A percentile compares a stretch with the other conserved stretches of the same genome.
phyloP scores from a whole-genome alignment of 2,888 invertebrate genomes.

The Caenorhabditis angaria region DNA sequence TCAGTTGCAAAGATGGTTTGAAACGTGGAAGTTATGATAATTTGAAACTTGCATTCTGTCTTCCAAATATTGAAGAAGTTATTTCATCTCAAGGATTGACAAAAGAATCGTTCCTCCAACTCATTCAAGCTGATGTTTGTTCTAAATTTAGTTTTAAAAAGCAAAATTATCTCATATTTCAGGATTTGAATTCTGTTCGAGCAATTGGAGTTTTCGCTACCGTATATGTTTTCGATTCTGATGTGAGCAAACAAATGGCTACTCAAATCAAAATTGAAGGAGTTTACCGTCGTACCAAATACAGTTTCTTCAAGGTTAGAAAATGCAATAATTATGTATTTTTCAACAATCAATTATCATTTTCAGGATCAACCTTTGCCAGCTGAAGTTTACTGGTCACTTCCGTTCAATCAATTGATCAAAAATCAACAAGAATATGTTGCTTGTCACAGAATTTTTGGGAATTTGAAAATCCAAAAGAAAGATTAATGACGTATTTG shows the following conservation, averaged over 20 bases:
- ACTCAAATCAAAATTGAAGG: slow-evolving; percentile 65
- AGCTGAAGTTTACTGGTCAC: slow-evolving; percentile 69
- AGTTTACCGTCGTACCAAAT: slow-evolving; percentile 66
- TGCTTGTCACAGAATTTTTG: slow-evolving; percentile 71
- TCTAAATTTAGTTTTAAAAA: neutral
- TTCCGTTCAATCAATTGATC: slow-evolving; percentile 70
- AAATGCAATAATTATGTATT: neutral
- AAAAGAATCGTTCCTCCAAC: slow-evolving; percentile 64
- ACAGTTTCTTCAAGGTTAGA: slow-evolving; percentile 59
- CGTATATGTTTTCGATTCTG: slow-evolving; percentile 69
- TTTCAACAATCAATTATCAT: neutral
- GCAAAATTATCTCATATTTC: slow-evolving; percentile 12
- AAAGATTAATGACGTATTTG: slow-evolving; percentile 13
- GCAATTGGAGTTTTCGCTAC: slow-evolving; percentile 71
- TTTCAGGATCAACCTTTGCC: slow-evolving; percentile 67
- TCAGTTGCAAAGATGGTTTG: slow-evolving; percentile 66
- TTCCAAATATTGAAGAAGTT: slow-evolving; percentile 69
- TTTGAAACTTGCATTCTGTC: slow-evolving; percentile 67
- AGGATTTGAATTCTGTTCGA: slow-evolving; percentile 61
- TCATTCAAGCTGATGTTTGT: slow-evolving; percentile 65
- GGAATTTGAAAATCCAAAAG: slow-evolving; percentile 64
- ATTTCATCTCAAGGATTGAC: slow-evolving; percentile 66
- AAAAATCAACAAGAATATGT: slow-evolving; percentile 66
- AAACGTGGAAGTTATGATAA: slow-evolving; percentile 68
- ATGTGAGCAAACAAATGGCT: slow-evolving; percentile 67